Percentiles rank a stretch among this genome's conserved stretches.
phyloP scores from a whole-genome alignment of 2,113 vertebrate genomes.

The Brachyhypopomus occidentalis region DNA sequence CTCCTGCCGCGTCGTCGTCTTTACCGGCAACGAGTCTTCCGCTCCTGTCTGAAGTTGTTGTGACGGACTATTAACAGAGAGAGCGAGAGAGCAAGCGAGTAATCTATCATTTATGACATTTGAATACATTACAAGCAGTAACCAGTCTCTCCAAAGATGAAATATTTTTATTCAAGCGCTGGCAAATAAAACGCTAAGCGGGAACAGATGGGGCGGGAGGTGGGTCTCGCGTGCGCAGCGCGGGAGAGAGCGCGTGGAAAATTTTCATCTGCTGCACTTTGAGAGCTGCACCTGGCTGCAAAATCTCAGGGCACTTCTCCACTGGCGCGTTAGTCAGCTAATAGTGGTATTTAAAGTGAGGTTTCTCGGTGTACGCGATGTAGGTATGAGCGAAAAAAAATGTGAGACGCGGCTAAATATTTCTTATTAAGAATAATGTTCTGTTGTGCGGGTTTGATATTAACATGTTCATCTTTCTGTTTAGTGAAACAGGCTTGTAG shows the following conservation, averaged over 20 bases:
- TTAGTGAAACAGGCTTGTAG: conserved; percentile 50
- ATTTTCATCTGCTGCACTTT: not conserved
- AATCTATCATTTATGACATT: conserved; percentile 39
- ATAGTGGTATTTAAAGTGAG: conserved; percentile 6
- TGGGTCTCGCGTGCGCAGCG: not conserved
- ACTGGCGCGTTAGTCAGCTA: conserved; percentile 25
- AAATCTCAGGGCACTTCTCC: conserved; percentile 12
- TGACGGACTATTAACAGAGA: conserved; percentile 10
- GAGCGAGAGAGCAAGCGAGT: conserved; percentile 9
- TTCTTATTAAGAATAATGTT: conserved; percentile 47
- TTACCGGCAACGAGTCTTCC: conserved; percentile 20
- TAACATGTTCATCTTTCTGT: conserved; percentile 48
- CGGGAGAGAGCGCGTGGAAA: not conserved
- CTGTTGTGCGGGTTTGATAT: conserved; percentile 40
- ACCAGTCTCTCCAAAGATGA: conserved; percentile 20
- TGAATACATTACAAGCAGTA: conserved; percentile 23
- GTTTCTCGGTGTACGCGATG: no score
- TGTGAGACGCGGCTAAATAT: conserved; percentile 41
- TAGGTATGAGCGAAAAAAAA: conserved; percentile 1
- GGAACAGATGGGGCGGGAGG: conserved; percentile 7
- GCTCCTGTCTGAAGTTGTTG: conserved; percentile 1
- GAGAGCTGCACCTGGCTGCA: conserved; percentile 2
- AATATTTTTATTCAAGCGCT: conserved; percentile 29
- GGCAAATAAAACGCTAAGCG: conserved; percentile 5
- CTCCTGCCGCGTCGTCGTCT: conserved; percentile 34